Evolutionary conservation across 2,888 invertebrate species (phyloP).

Genomic region (Balanococcus diminutus): DNA sequence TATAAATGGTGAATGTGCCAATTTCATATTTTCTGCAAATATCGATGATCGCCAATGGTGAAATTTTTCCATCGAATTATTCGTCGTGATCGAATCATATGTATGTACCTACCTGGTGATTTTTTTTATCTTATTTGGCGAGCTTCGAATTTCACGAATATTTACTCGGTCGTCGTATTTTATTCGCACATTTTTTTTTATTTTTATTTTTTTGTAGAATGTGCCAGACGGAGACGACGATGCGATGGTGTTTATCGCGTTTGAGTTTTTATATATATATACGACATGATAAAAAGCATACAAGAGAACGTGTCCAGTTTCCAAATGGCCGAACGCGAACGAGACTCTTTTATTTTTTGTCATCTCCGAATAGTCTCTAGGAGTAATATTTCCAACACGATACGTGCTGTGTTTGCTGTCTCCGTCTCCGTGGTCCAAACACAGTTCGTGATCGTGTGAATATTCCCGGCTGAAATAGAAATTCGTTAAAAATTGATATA

Average conservation of each 20-base stretch:
- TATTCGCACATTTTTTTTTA: background rate
- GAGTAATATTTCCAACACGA: background rate
- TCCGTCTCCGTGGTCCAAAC: background rate
- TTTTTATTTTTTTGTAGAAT: no score
- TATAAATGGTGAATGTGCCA: background rate
- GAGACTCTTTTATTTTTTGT: background rate
- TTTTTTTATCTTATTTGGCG: background rate
- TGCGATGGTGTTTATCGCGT: background rate
- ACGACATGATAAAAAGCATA: background rate
- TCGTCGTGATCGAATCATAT: background rate
- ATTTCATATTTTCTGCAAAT: background rate
- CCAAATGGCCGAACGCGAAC: background rate
- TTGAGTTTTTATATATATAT: background rate
- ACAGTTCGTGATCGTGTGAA: background rate
- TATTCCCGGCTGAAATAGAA: background rate
- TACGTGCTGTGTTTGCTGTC: background rate
- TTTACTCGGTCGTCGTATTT: background rate
- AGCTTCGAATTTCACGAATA: background rate
- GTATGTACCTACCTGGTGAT: background rate
- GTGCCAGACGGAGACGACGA: no score
- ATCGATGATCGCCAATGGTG: background rate
- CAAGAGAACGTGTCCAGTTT: constrained; percentile 10
- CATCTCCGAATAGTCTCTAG: background rate
- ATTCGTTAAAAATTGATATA: background rate
- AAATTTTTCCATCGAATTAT: background rate